Conservation (phyloP, 2,888 invertebrate genomes). For the Habrosyne pyritoides region DNA sequence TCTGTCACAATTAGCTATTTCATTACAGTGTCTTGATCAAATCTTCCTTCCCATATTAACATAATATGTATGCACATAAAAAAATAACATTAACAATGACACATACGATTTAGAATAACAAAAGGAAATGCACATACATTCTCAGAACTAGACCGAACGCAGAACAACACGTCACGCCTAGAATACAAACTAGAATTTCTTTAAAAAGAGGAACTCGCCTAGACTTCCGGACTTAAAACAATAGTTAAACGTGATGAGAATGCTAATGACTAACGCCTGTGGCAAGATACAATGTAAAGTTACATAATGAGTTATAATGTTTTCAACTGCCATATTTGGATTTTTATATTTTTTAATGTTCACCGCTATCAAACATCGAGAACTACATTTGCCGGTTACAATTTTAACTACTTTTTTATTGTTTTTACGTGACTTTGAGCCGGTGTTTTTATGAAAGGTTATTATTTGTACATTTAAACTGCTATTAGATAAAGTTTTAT, state of each 20-base stretch:
- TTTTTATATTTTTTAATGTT: not conserved
- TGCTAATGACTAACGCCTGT: constrained; percentile 20
- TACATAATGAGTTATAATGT: not conserved
- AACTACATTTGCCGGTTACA: not conserved
- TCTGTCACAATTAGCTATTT: too few relatives aligned
- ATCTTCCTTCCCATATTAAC: not conserved
- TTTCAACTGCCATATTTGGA: not conserved
- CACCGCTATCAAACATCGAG: not conserved
- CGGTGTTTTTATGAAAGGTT: not conserved
- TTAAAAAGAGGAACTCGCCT: constrained; percentile 34
- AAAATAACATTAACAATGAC: not conserved
- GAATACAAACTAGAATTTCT: constrained; percentile 32
- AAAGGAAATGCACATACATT: constrained; percentile 42
- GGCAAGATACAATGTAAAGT: constrained; percentile 5
- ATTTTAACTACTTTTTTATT: not conserved
- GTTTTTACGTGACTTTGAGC: not conserved
- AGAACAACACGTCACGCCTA: constrained; percentile 14
- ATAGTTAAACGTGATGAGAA: constrained; percentile 36
- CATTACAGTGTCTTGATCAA: not conserved
- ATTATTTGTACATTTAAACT: not conserved
- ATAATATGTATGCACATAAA: too few relatives aligned
- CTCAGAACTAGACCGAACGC: constrained; percentile 38
- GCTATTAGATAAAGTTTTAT: too few relatives aligned
- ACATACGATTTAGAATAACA: constrained; percentile 12
- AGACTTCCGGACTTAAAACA: constrained; percentile 49